Conservation (phyloP, 2,113 vertebrate species). For the Sinocyclocheilus maitianheensis region DNA sequence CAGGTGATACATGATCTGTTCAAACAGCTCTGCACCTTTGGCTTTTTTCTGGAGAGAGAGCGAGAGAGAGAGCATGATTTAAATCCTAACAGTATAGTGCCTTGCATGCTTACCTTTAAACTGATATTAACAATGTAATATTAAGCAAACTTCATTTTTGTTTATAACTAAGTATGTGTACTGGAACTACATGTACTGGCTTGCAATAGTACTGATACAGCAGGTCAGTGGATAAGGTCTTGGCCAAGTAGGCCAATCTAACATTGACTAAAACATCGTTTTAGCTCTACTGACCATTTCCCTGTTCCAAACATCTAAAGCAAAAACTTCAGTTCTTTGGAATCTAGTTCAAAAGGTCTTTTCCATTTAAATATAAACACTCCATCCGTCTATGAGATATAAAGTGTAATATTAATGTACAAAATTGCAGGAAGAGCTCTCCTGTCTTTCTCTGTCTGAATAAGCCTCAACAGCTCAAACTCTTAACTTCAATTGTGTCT, state of each 20-base stretch:
- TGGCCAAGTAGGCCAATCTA: not conserved
- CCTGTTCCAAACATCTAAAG: not conserved
- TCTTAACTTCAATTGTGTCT: too few relatives aligned
- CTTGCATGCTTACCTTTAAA: not conserved
- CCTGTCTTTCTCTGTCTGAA: too few relatives aligned
- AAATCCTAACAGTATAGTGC: not conserved
- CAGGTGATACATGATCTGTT: conserved; percentile 98
- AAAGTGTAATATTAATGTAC: too few relatives aligned
- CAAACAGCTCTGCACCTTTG: conserved; percentile 95
- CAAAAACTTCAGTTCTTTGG: not conserved
- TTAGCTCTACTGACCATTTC: not conserved
- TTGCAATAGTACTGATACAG: not conserved
- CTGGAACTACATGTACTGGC: not conserved
- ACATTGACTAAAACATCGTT: not conserved
- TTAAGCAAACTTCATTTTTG: not conserved
- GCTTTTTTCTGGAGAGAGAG: conserved; percentile 90
- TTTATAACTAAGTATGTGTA: not conserved
- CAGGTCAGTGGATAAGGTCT: not conserved
- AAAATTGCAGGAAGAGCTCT: too few relatives aligned
- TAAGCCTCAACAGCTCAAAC: too few relatives aligned
- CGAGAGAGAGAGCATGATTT: not conserved
- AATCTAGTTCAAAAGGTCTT: too few relatives aligned
- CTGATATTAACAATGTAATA: not conserved
- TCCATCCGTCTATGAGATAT: too few relatives aligned
- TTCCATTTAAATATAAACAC: too few relatives aligned